Evolutionary conservation across 1,140 invertebrate genomes (phyloP).

Genomic region (Metopolophium dirhodum): DNA sequence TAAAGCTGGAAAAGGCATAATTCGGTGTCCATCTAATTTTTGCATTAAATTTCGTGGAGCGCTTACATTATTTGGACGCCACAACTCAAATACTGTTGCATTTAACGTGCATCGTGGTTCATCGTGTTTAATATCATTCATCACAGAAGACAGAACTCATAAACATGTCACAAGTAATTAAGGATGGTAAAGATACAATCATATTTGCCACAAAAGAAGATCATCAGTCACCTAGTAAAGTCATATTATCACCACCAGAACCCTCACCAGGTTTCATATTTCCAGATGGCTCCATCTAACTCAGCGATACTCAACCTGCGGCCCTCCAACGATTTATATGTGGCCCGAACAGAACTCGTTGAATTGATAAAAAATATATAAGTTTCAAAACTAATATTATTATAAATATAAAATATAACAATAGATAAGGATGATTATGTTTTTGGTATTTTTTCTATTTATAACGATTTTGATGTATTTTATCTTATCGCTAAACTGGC

Average conservation of each 20-base stretch:
- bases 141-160: slow-evolving; percentile 62
- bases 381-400: no score
- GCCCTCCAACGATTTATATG: no score
- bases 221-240: slow-evolving; percentile 73
- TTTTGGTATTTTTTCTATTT: no score
- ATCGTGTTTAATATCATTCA: slow-evolving; percentile 63
- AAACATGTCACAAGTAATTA: slow-evolving; percentile 64
- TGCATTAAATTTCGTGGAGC: slow-evolving; percentile 68
- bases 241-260: slow-evolving; percentile 76
- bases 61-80: slow-evolving; percentile 67
- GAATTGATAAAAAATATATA: no score
- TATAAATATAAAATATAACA: no score
- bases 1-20: slow-evolving; percentile 65
- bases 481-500: no score
- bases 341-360: no score
- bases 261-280: slow-evolving; percentile 81
- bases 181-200: slow-evolving; percentile 80
- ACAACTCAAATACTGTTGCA: slow-evolving; percentile 66
- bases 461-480: no score
- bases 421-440: no score
- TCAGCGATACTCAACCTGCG: no score
- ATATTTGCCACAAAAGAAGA: slow-evolving; percentile 85
- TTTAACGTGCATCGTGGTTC: slow-evolving; percentile 68
- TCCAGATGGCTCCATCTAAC: slow-evolving; percentile 86
- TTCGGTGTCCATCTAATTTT: slow-evolving; percentile 67